Base-by-base conservation (phyloP, 2,888 invertebrate genomes). In the Petrolisthes manimaculis region DNA sequence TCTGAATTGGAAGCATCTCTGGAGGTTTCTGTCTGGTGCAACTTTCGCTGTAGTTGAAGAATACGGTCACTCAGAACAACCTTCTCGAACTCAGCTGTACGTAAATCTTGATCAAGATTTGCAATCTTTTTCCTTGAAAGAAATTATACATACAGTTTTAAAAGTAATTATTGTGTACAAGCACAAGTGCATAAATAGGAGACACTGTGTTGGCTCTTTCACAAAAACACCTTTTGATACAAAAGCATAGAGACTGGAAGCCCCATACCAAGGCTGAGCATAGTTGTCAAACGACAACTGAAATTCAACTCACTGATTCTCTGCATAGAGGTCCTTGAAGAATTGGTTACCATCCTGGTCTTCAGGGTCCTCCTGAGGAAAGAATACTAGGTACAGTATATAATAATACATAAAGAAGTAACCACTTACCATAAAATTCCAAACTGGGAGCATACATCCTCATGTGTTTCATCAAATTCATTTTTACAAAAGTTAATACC, bases 21-120 rank as follows among this genome's bases (percentile, higher is more conserved):
- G 4, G 77, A n/a, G 4, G 54, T 56, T 54, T 85, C 86, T 24
- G 83, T n/a, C 77, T 83, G 82, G 4, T 83, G 82, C 18, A 89
- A 79, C 74, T 89, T 85, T 24, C 86, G 78, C 71, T 89, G 89
- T 21, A 89, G 54, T 78, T 89, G 85, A 18, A 89, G 78, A 21
- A 89, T 83, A 21, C 83, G 85, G 78, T 89, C 89, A 78, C 83
- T 89, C 24, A 89, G 78, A 14, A 82, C 86, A 37, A 89, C 85
- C 37, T 89, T 89, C 55, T 83, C 85, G 83, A 89, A 89, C 67
- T 78, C 55, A n/a, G 86, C 85, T n/a, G 67, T 77, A 5, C 78
- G 75, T 12, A 89, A 51, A 12, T 54, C 67, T 69, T 89, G 82
- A 8, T 83, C 78, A 55, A 89, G 61, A 1, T 81, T 83, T 4